Evolutionary conservation across 1,140 invertebrate genomes (phyloP).

Genomic region (Doryteuthis pealeii): DNA sequence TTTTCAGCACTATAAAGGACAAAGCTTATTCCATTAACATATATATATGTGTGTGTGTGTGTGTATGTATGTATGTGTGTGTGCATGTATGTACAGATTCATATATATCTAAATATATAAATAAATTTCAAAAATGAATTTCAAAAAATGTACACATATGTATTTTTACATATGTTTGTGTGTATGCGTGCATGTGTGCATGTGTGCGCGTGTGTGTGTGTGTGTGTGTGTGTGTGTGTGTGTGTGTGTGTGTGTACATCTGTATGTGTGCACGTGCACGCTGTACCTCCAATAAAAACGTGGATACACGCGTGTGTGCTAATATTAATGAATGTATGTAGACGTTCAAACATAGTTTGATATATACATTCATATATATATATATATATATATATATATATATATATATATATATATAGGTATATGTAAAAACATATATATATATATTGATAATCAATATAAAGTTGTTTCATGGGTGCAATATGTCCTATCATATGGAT

Average conservation of each 20-base stretch:
- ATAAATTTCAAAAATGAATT: background rate
- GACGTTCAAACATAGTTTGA: background rate
- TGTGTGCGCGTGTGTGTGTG: background rate
- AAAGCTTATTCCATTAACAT: too few relatives aligned
- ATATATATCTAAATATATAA: too few relatives aligned
- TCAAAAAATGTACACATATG: background rate
- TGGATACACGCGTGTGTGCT: background rate
- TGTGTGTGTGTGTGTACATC: background rate
- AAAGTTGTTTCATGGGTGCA: too few relatives aligned
- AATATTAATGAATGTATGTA: background rate
- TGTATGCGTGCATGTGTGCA: background rate
- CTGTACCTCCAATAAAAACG: background rate
- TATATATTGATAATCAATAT: too few relatives aligned
- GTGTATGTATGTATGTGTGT: too few relatives aligned
- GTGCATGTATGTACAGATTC: too few relatives aligned
- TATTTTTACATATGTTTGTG: background rate
- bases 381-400: background rate
- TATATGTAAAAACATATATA: too few relatives aligned
- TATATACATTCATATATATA: too few relatives aligned
- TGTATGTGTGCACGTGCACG: background rate
- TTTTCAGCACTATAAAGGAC: too few relatives aligned
- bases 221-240: conserved; percentile 2
- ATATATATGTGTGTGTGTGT: too few relatives aligned
- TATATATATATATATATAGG: too few relatives aligned
- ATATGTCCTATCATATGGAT: too few relatives aligned